Conservation (phyloP, 1,140 invertebrate genomes). For the Mamestra configurata region DNA sequence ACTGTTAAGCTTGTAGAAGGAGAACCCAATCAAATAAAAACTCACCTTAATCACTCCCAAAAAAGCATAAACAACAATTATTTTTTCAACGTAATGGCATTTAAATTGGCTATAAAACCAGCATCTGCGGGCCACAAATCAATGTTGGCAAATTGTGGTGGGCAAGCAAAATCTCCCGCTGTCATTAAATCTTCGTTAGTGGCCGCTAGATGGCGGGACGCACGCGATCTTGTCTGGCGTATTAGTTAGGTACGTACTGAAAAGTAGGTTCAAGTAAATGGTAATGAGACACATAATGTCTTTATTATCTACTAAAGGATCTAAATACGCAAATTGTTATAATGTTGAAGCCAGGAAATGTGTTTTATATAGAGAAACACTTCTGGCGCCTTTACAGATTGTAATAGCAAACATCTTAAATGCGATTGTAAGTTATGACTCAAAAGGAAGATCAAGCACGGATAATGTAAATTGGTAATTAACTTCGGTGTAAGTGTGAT, state of each 20-base stretch:
- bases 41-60: not conserved
- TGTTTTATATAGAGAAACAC: too few species aligned
- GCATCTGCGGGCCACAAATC: slow-evolving; percentile 63
- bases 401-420: not conserved
- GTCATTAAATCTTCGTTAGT: slow-evolving; percentile 70
- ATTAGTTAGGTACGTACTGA: not conserved
- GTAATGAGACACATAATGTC: too few species aligned
- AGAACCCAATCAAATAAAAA: not conserved
- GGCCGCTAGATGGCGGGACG: slow-evolving; percentile 62
- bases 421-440: not conserved
- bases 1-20: not conserved
- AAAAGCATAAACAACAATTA: slow-evolving; percentile 47
- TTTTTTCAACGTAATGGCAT: slow-evolving; percentile 56
- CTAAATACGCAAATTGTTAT: not conserved
- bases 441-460: not conserved
- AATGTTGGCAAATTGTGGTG: slow-evolving; percentile 64
- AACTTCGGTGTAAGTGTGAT: too few species aligned
- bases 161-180: slow-evolving; percentile 49
- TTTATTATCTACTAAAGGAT: too few species aligned
- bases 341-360: too few species aligned
- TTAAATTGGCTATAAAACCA: slow-evolving; percentile 65
- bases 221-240: slow-evolving; percentile 57
- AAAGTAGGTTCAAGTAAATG: too few species aligned
- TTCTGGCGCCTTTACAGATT: not conserved
- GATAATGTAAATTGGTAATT: not conserved